A percentile compares a stretch with the other conserved stretches of the same genome.
Evolutionary conservation across 2,888 invertebrate genomes (phyloP).

Genomic region (Podotricha telesiphe): DNA sequence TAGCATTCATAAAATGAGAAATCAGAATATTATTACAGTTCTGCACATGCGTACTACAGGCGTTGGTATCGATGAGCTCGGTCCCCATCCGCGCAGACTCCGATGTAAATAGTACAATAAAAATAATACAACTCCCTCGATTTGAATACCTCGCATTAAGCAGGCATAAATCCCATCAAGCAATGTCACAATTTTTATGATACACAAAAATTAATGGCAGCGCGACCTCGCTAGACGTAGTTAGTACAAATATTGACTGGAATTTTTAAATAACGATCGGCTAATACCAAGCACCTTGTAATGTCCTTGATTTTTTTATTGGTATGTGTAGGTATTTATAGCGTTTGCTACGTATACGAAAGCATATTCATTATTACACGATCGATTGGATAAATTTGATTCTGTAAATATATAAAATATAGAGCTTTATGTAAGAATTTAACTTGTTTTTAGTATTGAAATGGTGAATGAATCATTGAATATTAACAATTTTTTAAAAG

Average conservation of each 20-base stretch:
- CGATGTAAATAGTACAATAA: conserved; percentile 76
- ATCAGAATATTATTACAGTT: conserved; percentile 75
- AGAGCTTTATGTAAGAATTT: too few species aligned
- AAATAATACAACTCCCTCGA: conserved; percentile 72
- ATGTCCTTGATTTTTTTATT: not conserved
- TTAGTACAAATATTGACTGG: conserved; percentile 30
- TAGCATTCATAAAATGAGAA: conserved; percentile 77
- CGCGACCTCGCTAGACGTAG: conserved; percentile 31
- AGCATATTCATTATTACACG: not conserved
- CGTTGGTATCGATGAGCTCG: conserved; percentile 66
- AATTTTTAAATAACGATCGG: conserved; percentile 23
- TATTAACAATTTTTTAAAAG: not conserved
- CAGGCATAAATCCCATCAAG: conserved; percentile 43
- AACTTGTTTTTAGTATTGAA: too few species aligned
- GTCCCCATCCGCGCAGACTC: conserved; percentile 67
- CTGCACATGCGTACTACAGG: conserved; percentile 74
- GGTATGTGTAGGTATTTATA: not conserved
- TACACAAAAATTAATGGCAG: conserved; percentile 33
- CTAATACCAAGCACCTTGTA: conserved; percentile 15
- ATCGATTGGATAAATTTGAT: not conserved
- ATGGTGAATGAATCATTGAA: not conserved
- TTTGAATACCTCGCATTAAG: conserved; percentile 63
- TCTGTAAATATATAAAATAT: not conserved
- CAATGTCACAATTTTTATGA: conserved; percentile 31
- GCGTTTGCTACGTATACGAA: not conserved